These are phyloP conservation scores for Temnothorax curvispinosus DNA, from an alignment of 1,140 invertebrate genomes.

Conservation along the genomic window DNA sequence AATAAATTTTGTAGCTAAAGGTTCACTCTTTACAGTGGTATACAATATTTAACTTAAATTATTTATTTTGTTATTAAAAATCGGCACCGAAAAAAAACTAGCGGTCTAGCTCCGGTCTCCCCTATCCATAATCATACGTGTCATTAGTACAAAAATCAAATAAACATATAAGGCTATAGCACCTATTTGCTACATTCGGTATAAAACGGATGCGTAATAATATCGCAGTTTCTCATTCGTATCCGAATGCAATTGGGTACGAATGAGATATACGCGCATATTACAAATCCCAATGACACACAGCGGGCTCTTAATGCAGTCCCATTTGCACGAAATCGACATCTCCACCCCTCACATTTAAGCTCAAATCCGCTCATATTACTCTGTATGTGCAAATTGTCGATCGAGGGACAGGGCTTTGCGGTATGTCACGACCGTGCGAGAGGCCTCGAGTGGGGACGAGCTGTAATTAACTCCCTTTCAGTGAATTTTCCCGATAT, in stretches of 20 bases:
- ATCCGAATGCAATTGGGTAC: background rate
- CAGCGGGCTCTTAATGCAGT: conserved; percentile 46
- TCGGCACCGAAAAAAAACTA: too few species aligned
- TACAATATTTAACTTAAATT: too few species aligned
- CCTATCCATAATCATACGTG: background rate
- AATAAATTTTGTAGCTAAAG: too few species aligned
- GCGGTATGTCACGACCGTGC: conserved; percentile 57
- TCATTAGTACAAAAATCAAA: background rate
- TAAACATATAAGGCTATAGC: background rate
- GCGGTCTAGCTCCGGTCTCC: too few species aligned
- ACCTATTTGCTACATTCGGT: background rate
- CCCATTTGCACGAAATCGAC: conserved; percentile 65
- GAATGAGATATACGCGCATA: background rate
- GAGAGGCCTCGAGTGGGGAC: conserved; percentile 63
- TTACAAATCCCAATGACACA: conserved; percentile 53
- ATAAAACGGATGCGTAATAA: conserved; percentile 11
- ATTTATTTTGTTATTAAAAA: too few species aligned
- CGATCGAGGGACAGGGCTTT: conserved; percentile 54
- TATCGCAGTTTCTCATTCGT: background rate
- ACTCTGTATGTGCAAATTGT: conserved; percentile 59
- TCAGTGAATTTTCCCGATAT: conserved; percentile 77
- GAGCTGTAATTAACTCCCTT: conserved; percentile 77
- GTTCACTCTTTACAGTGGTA: too few species aligned
- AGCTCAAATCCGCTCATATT: conserved; percentile 63
- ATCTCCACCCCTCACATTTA: conserved; percentile 48